These are phyloP conservation scores for Dione vanillae DNA, from an alignment of 2,888 invertebrate genomes.

Conservation along the genomic window DNA sequence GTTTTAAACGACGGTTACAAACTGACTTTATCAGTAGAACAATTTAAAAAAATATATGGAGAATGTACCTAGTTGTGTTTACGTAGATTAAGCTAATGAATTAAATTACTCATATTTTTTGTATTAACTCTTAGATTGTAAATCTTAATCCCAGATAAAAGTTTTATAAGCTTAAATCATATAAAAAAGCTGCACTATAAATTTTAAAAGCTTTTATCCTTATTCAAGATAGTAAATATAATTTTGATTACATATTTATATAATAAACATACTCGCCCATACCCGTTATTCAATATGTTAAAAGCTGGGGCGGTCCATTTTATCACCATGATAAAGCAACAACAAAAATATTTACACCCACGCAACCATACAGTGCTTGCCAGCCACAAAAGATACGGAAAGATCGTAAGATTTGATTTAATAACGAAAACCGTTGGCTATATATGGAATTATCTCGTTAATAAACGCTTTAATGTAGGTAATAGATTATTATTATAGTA, in stretches of 20 bases:
- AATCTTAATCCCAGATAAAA: not conserved
- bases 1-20: no score
- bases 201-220: conserved; percentile 15
- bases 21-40: no score
- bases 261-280: conserved; percentile 5
- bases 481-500: not conserved
- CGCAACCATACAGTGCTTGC: conserved; percentile 15
- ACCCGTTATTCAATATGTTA: conserved; percentile 26
- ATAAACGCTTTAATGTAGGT: conserved; percentile 27
- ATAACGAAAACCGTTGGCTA: conserved; percentile 27
- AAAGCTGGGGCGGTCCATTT: conserved; percentile 38
- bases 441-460: conserved; percentile 23
- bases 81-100: no score
- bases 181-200: conserved; percentile 11
- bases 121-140: not conserved
- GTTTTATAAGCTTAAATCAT: not conserved
- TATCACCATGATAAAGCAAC: conserved; percentile 34
- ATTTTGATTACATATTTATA: conserved; percentile 6
- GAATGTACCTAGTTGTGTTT: no score
- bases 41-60: no score
- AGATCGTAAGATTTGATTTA: conserved; percentile 39
- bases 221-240: conserved; percentile 8
- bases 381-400: conserved; percentile 37
- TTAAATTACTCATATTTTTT: no score
- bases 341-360: conserved; percentile 36